Evolutionary conservation across 2,797 vertebrate genomes (phyloP).

Genomic region (Poeciliopsis turneri): DNA sequence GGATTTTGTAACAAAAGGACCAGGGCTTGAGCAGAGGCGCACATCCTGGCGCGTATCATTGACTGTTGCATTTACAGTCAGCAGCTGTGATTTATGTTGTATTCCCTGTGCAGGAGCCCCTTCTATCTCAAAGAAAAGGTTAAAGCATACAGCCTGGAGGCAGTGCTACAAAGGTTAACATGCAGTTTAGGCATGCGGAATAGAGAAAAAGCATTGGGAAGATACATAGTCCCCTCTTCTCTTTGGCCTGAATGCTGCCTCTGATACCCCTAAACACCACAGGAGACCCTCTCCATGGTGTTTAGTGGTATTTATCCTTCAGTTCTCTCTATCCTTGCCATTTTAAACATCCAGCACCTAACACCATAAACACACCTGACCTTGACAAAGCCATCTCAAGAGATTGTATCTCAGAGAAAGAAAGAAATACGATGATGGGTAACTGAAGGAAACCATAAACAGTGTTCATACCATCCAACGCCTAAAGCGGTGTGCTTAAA

Average conservation of each 20-base stretch:
- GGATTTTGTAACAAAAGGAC: constrained; percentile 30
- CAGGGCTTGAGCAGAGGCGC: constrained; percentile 23
- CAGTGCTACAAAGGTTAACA: constrained; percentile 76
- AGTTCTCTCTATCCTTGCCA: constrained; percentile 20
- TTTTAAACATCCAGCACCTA: constrained; percentile 44
- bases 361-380: constrained; percentile 61
- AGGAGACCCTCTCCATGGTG: constrained; percentile 22
- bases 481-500: constrained; percentile 36
- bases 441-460: constrained; percentile 69
- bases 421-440: constrained; percentile 40
- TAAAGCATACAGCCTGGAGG: constrained; percentile 77
- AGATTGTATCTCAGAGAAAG: constrained; percentile 35
- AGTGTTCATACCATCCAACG: constrained; percentile 53
- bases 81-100: constrained; percentile 71
- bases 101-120: constrained; percentile 66
- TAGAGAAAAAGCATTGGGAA: constrained; percentile 33
- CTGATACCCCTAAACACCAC: constrained; percentile 10
- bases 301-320: constrained; percentile 34
- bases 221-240: constrained; percentile 39
- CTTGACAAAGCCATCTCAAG: constrained; percentile 63
- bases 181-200: constrained; percentile 70
- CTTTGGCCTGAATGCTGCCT: constrained; percentile 6
- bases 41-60: constrained; percentile 47
- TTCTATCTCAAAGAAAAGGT: constrained; percentile 75
- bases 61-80: constrained; percentile 56